Percentiles rank a stretch among this genome's conserved stretches.
phyloP scores from a whole-genome alignment of 2,888 invertebrate genomes.

The Thecocarcelia acutangulata region DNA sequence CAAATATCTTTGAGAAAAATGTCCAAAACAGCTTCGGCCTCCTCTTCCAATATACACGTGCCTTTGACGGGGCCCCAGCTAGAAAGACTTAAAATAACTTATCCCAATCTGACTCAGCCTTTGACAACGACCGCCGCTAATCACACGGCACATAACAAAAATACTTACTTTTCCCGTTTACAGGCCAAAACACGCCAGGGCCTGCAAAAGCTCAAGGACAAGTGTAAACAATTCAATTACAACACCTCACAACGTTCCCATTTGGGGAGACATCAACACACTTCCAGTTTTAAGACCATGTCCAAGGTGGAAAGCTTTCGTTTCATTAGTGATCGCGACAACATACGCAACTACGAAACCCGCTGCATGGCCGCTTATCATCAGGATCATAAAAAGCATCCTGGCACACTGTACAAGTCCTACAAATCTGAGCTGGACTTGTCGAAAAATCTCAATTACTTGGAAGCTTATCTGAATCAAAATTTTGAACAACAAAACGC shows the following conservation, averaged over 20 bases:
- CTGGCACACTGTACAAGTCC: conserved; percentile 80
- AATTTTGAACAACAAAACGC: conserved; percentile 79
- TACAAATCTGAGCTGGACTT: conserved; percentile 81
- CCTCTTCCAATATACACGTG: conserved; percentile 48
- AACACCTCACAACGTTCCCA: conserved; percentile 49
- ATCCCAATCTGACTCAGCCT: conserved; percentile 80
- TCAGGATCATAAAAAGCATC: conserved; percentile 70
- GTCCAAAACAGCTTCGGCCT: conserved; percentile 66
- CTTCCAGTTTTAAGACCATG: conserved; percentile 77
- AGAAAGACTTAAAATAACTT: conserved; percentile 79
- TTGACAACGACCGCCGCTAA: conserved; percentile 33
- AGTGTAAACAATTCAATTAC: conserved; percentile 78
- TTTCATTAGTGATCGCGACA: conserved; percentile 78
- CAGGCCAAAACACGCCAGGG: conserved; percentile 80
- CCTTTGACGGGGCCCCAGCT: conserved; percentile 73
- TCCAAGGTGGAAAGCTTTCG: conserved; percentile 79
- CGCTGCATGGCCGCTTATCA: conserved; percentile 74
- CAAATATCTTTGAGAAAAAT: conserved; percentile 76
- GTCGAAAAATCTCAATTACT: conserved; percentile 80
- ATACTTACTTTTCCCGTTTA: conserved; percentile 78
- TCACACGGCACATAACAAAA: conserved; percentile 45
- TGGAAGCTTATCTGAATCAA: conserved; percentile 81
- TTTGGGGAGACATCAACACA: conserved; percentile 58
- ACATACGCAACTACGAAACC: conserved; percentile 79
- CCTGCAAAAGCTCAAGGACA: conserved; percentile 79